Evolutionary conservation across 30 jellyfish, hydroid and myxozoan species (phyloP).

Genomic region (Aurelia sp.): DNA sequence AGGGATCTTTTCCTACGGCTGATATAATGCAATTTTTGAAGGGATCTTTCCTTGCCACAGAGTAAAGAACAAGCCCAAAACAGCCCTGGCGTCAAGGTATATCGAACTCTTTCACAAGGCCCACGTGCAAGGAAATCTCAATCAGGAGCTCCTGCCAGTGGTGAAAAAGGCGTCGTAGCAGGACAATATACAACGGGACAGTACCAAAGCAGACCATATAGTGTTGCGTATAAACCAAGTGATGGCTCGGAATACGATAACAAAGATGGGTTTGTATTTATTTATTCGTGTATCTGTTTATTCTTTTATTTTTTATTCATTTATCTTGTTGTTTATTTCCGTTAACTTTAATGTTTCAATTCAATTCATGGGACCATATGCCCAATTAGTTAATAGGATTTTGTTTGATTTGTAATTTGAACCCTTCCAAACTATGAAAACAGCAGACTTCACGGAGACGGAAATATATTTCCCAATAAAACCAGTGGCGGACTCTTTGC

Average conservation of each 20-base stretch:
- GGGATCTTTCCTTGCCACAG: conserved; percentile 2
- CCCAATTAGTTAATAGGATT: no score
- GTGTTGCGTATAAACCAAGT: conserved; percentile 70
- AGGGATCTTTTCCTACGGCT: not conserved
- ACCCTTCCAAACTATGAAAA: no score
- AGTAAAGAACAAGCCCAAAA: conserved; percentile 65
- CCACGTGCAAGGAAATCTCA: conserved; percentile 78
- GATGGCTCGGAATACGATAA: conserved; percentile 34
- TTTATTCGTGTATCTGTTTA: no score
- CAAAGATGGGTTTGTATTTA: conserved; percentile 54
- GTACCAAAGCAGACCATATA: conserved; percentile 68
- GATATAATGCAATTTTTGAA: not conserved
- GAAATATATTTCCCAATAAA: no score
- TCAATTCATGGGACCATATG: no score
- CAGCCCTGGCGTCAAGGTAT: conserved; percentile 51
- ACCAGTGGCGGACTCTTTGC: no score
- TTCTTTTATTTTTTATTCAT: not conserved
- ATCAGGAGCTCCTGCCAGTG: conserved; percentile 51
- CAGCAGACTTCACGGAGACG: no score
- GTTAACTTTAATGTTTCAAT: no score
- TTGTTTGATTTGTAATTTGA: no score
- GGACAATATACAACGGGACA: conserved; percentile 52
- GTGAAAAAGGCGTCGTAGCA: conserved; percentile 22
- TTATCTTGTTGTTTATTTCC: no score
- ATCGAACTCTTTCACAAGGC: conserved; percentile 70